phyloP scores from a whole-genome alignment of 2,797 vertebrate species.

The Pelodytes ibericus region DNA sequence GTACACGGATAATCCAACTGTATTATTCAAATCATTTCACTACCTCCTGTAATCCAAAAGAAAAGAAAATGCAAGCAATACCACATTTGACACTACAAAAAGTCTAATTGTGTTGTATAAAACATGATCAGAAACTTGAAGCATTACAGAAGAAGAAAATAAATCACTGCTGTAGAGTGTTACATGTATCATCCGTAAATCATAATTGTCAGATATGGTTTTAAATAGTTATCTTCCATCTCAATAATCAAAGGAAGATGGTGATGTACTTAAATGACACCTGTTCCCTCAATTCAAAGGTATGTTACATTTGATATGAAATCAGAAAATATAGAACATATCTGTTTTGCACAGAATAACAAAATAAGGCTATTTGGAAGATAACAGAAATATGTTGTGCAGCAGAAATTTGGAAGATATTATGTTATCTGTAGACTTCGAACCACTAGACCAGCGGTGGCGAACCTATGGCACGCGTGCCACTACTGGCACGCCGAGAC shows the following conservation, averaged over 20 bases:
- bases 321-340: neutral
- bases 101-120: neutral
- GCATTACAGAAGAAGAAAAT: neutral
- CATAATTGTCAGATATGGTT: neutral
- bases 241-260: conserved; percentile 4
- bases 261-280: neutral
- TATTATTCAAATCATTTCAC: neutral
- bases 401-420: too few relatives aligned
- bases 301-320: neutral
- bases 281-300: neutral
- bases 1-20: too few relatives aligned
- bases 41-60: neutral
- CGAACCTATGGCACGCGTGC: too few relatives aligned
- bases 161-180: neutral
- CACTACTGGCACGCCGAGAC: too few relatives aligned
- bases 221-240: neutral
- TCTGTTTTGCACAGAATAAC: neutral
- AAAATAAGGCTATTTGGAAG: neutral
- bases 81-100: neutral
- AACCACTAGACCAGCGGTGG: too few relatives aligned
- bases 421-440: too few relatives aligned
- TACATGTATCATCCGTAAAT: neutral
- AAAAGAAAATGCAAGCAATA: neutral
- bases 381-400: neutral
- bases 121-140: neutral